These are phyloP conservation scores for Dromas ardeola DNA, from an alignment of 2,113 vertebrate species.

Conservation along the genomic window DNA sequence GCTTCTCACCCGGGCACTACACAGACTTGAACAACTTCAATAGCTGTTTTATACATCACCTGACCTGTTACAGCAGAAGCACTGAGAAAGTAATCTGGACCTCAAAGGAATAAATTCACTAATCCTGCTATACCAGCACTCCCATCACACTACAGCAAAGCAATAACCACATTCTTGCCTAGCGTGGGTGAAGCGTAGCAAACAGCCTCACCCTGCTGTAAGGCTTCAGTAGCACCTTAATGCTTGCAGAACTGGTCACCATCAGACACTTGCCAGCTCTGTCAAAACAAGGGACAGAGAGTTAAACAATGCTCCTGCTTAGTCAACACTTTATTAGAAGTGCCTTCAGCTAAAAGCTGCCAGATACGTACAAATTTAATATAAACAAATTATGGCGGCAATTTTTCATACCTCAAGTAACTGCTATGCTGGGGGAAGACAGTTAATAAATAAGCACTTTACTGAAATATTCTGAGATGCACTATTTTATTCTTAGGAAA, in stretches of 20 bases:
- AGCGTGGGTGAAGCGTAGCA: fast-evolving
- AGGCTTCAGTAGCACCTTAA: not conserved
- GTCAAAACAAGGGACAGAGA: not conserved
- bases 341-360: not conserved
- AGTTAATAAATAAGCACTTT: not conserved
- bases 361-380: not conserved
- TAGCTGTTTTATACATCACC: not conserved
- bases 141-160: not conserved
- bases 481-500: not conserved
- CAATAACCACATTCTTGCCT: not conserved
- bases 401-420: not conserved
- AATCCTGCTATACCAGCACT: not conserved
- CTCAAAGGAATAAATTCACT: not conserved
- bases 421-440: not conserved
- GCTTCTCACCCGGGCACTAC: not conserved
- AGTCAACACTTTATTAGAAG: not conserved
- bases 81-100: not conserved
- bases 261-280: not conserved
- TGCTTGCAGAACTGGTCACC: not conserved
- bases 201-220: not conserved
- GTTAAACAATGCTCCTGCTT: not conserved
- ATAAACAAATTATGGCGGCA: not conserved
- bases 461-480: not conserved
- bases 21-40: not conserved
- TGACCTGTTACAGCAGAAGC: not conserved